Evolutionary conservation across 2,888 invertebrate species (phyloP).

Genomic region (Troides helena): DNA sequence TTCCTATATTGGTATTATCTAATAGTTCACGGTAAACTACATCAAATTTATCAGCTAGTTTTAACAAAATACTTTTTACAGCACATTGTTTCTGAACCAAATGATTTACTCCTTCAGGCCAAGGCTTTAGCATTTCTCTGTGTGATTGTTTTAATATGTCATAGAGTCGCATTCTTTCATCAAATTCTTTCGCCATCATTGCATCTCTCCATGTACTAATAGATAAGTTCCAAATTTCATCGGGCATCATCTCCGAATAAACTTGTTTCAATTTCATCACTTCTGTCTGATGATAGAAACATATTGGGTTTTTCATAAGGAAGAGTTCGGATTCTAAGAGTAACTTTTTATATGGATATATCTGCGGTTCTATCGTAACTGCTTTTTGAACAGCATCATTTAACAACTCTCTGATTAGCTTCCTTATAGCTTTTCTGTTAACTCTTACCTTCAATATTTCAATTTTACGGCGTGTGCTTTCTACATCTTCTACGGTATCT

Average conservation of each 20-base stretch:
- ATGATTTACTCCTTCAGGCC: slow-evolving; percentile 58
- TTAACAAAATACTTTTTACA: slow-evolving; percentile 49
- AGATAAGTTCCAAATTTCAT: slow-evolving; percentile 59
- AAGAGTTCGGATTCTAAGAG: slow-evolving; percentile 67
- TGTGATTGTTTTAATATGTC: slow-evolving; percentile 52
- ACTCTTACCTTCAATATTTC: slow-evolving; percentile 50
- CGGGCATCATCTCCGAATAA: slow-evolving; percentile 54
- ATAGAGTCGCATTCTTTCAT: slow-evolving; percentile 64
- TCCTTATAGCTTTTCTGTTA: slow-evolving; percentile 45
- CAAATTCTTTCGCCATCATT: slow-evolving; percentile 62
- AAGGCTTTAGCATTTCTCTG: slow-evolving; percentile 56
- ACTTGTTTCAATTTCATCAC: slow-evolving; percentile 55
- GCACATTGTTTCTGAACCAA: slow-evolving; percentile 54
- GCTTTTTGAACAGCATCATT: slow-evolving; percentile 47
- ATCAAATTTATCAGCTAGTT: slow-evolving; percentile 59
- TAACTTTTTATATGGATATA: slow-evolving; percentile 61
- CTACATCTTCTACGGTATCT: slow-evolving; percentile 55
- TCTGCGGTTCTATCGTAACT: slow-evolving; percentile 47
- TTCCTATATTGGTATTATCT: slow-evolving; percentile 30
- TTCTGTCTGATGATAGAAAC: slow-evolving; percentile 70
- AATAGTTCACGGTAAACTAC: slow-evolving; percentile 46
- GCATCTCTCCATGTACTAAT: slow-evolving; percentile 57
- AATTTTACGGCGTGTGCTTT: slow-evolving; percentile 42
- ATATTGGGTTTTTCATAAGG: slow-evolving; percentile 67
- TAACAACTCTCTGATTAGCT: slow-evolving; percentile 46